Conservation (phyloP, 2,888 invertebrate species). For the Callyntrura sp. region DNA sequence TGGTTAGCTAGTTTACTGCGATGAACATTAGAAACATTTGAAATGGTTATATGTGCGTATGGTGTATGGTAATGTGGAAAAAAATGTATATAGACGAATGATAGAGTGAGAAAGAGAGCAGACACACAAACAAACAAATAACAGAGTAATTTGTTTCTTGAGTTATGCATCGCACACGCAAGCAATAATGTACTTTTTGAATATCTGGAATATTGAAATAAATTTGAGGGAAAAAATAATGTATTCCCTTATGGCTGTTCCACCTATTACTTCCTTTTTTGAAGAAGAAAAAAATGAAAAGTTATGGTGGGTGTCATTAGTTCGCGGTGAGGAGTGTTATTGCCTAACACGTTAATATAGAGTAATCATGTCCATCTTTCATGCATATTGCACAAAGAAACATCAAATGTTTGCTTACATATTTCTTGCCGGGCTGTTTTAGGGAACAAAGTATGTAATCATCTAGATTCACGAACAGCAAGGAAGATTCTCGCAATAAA, state of each 20-base stretch:
- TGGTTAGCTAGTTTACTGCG: slow-evolving; percentile 36
- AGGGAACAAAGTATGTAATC: no score
- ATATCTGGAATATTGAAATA: slow-evolving; percentile 77
- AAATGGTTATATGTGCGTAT: slow-evolving; percentile 2
- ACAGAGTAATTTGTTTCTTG: slow-evolving; percentile 66
- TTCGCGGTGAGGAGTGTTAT: slow-evolving; percentile 13
- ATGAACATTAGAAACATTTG: slow-evolving; percentile 33
- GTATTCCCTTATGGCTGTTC: neutral
- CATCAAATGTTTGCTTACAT: neutral
- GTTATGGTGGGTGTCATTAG: slow-evolving; percentile 21
- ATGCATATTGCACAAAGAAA: no score
- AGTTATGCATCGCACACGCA: slow-evolving; percentile 55
- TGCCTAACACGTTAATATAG: slow-evolving; percentile 36
- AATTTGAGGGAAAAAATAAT: slow-evolving; percentile 52
- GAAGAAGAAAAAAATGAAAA: slow-evolving; percentile 1
- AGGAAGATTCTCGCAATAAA: no score
- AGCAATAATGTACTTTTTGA: slow-evolving; percentile 59
- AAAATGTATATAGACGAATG: no score
- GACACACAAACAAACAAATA: slow-evolving; percentile 46
- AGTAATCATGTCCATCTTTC: slow-evolving; percentile 30
- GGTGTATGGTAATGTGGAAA: neutral
- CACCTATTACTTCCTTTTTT: slow-evolving; percentile 20
- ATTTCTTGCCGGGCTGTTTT: no score
- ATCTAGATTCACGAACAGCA: no score
- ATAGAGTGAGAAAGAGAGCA: no score